Base-by-base conservation (phyloP, 2,113 vertebrate species). In the Choloepus hoffmanni region DNA sequence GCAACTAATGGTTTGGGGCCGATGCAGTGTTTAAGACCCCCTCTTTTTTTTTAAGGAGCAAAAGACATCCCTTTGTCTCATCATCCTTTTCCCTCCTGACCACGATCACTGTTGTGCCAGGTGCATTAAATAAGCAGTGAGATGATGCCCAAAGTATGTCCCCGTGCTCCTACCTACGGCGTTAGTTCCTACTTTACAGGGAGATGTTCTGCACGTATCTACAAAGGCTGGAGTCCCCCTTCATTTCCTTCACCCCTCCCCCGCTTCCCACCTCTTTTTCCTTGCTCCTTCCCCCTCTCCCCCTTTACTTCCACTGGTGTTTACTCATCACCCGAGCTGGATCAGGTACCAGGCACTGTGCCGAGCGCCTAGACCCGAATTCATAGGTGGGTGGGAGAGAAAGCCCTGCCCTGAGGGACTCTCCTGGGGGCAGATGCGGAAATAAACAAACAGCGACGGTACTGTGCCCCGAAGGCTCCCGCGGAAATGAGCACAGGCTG, bases 261-360 rank as follows among this genome's bases (percentile, higher is more conserved):
- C 50, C 40, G 50, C 45, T n/a, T 48, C 24, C 14, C 36, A 8
- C 2, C 7, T 3, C 3, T 13, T 62, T 11, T 23, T 2, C 10
- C 45, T 16, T 21, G 14, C 2, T 2, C 4, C 19, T 30, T 43
- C 83, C 79, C 4, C 11, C 55, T 74, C 63, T 53, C 53, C 55
- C 62, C 19, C 23, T 13, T 79, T 45, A 73, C 30, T 72, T 48
- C 67, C 30, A 48, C 50, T 2, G 13, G 65, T 76, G 94, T 96
- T 97, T 84, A 92, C 94, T 24, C 89, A 81, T 96, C 73, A 33
- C 94, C 67, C 78, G n/a, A 94, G 70, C 92, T 26, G 45, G 81
- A 88, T 45, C 95, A 88, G 24, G 55, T 60, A 83, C 82, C 72
- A 28, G 95, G 93, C 91, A 3, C 26, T 0, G 63, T 43, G 96